Evolutionary conservation across 2,888 invertebrate species (phyloP).

Genomic region (Sminthurides aquaticus): DNA sequence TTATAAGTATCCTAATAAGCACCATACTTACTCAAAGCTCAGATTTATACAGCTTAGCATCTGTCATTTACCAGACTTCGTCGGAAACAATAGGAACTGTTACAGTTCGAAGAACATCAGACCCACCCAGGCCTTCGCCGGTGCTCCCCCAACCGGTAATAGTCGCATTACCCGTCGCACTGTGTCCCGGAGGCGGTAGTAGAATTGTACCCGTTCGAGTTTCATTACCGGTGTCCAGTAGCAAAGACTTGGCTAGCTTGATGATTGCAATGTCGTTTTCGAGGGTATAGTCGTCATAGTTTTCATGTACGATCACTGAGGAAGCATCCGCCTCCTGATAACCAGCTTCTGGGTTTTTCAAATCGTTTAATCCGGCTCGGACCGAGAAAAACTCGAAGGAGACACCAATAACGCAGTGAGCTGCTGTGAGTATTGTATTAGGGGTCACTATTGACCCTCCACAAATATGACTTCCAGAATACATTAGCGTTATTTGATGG

Average conservation of each 20-base stretch:
- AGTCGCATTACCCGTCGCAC: neutral
- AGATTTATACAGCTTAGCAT: too few relatives aligned
- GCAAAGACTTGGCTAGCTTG: neutral
- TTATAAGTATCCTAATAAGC: neutral
- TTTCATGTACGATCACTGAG: neutral
- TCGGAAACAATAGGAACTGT: constrained; percentile 6
- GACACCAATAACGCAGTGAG: constrained; percentile 18
- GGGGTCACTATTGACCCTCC: constrained; percentile 17
- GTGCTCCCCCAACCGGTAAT: constrained; percentile 6
- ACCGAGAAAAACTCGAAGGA: constrained; percentile 12
- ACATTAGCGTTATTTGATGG: constrained; percentile 16
- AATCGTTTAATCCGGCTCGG: neutral
- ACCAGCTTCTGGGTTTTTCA: neutral
- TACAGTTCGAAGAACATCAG: neutral
- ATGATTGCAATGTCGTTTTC: constrained; percentile 12
- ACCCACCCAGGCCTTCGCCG: neutral
- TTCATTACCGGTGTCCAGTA: neutral
- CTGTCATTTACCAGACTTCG: constrained; percentile 1
- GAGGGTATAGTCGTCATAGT: neutral
- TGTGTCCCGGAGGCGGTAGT: neutral
- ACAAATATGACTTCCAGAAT: constrained; percentile 15
- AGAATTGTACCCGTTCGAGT: neutral
- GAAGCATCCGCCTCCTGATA: neutral
- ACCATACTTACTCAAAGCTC: neutral
- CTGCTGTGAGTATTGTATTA: constrained; percentile 14